Base-by-base conservation (phyloP, 2,113 vertebrate species). In the Nyctereutes procyonoides region DNA sequence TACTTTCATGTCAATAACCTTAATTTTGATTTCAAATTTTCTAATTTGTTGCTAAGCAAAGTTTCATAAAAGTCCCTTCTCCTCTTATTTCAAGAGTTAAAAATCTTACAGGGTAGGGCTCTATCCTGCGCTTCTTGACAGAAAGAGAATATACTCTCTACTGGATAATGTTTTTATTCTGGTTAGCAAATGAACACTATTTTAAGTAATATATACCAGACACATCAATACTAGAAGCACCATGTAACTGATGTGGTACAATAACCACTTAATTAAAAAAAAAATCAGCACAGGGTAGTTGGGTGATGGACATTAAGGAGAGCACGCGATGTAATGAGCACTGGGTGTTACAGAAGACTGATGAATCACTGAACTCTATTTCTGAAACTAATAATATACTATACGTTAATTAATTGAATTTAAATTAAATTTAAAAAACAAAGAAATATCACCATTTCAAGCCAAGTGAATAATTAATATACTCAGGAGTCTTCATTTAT, bases 371-470 rank as follows among this genome's bases (percentile, higher is more conserved):
- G 62, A 63, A 11, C 62, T 63, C 12, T 63, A 28, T 26, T 26
- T 28, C 62, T 63, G 62, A 63, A 63, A 30, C 62, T 63, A 63
- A 30, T 65, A 65, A 32, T 65, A 32, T 2, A 30, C 63, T 30
- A 15, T 65, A 32, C 15, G 62, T 43, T 43, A 43, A 15, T 65
- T 65, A 65, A 30, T 6, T 15, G 5, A 32, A 65, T 65, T 65
- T 65, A 65, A 65, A 65, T 65, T 30, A 65, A 65, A 32, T 30
- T 60, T 63, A 1, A 26, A 63, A 63, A 88, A 90, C 43, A 43
- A 51, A 93, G 81, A 82, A 94, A 79, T 28, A 84, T 62, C 32
- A 65, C 24, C 7, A 81, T 95, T 96, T 84, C 14, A 85, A 86
- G 84, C 5, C 73, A 93, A 88, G 0, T 69, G 38, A 88, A 62